Evolutionary conservation across 2,888 invertebrate species (phyloP).

Genomic region (Scaptodrosophila latifasciaeformis): DNA sequence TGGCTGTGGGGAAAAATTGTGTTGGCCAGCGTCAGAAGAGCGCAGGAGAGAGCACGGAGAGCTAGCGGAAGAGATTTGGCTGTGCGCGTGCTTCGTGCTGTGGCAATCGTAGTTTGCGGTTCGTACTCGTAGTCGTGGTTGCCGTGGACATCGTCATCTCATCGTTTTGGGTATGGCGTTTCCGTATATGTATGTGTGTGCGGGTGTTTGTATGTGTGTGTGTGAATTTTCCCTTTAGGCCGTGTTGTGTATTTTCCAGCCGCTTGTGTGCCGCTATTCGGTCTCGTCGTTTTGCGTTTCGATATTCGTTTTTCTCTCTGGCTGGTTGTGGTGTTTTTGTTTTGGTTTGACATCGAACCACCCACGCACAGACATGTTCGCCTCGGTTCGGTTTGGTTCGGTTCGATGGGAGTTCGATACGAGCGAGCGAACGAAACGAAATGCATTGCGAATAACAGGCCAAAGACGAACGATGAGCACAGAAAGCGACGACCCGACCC

Average conservation of each 20-base stretch:
- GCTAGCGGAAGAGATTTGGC: slow-evolving; percentile 42
- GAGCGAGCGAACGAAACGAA: slow-evolving; percentile 16
- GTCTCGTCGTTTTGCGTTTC: slow-evolving; percentile 36
- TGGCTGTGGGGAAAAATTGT: slow-evolving; percentile 4
- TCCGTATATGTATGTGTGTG: neutral
- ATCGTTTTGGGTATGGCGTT: no score
- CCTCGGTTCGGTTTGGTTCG: slow-evolving; percentile 40
- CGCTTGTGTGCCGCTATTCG: slow-evolving; percentile 17
- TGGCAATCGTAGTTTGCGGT: neutral
- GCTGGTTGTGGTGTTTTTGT: slow-evolving; percentile 30
- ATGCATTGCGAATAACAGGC: neutral
- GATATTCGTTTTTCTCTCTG: slow-evolving; percentile 29
- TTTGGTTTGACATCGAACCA: slow-evolving; percentile 49
- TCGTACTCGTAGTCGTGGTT: neutral
- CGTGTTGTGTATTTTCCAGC: slow-evolving; percentile 55
- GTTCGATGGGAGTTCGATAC: slow-evolving; percentile 33
- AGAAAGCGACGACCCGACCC: slow-evolving; percentile 9
- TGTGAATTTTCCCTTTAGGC: slow-evolving; percentile 55
- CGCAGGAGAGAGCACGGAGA: slow-evolving; percentile 25
- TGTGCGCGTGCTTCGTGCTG: slow-evolving; percentile 53
- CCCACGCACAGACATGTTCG: slow-evolving; percentile 51
- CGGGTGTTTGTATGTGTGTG: slow-evolving; percentile 8
- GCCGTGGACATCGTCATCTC: no score
- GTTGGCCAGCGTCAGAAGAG: slow-evolving; percentile 7
- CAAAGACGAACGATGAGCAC: slow-evolving; percentile 9